Evolutionary conservation across 2,888 invertebrate genomes (phyloP).

Genomic region (Euplagia quadripunctaria): DNA sequence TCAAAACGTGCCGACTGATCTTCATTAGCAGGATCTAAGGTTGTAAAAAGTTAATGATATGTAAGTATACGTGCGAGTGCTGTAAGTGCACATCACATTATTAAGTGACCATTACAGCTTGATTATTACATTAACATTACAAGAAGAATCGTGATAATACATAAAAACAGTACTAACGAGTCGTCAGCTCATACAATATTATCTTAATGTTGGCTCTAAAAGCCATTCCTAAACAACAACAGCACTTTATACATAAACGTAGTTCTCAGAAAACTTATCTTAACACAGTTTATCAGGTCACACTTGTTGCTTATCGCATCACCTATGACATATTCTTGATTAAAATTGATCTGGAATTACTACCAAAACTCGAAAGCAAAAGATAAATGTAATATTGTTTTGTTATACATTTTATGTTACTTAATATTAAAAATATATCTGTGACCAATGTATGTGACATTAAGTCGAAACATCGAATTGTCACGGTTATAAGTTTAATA

Average conservation of each 20-base stretch:
- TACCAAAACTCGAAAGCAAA: background rate
- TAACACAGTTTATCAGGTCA: conserved; percentile 28
- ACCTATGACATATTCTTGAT: conserved; percentile 41
- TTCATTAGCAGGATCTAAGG: background rate
- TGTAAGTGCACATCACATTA: background rate
- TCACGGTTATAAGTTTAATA: conserved; percentile 32
- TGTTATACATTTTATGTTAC: conserved; percentile 12
- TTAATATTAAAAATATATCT: conserved; percentile 27
- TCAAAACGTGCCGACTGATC: background rate
- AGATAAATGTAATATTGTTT: background rate
- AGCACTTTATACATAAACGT: background rate
- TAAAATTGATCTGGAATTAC: conserved; percentile 23
- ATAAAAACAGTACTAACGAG: conserved; percentile 5
- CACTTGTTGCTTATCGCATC: conserved; percentile 32
- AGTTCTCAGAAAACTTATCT: conserved; percentile 26
- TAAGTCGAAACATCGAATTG: conserved; percentile 35
- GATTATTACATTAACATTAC: conserved; percentile 9
- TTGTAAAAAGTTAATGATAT: background rate
- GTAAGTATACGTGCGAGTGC: background rate
- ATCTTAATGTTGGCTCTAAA: conserved; percentile 10
- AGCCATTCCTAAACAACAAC: background rate
- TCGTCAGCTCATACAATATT: background rate
- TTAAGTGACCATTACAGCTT: background rate
- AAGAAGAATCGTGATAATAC: conserved; percentile 16
- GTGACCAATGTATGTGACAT: conserved; percentile 29